Evolutionary conservation across 2,888 invertebrate species (phyloP).

Genomic region (Deilephila elpenor): DNA sequence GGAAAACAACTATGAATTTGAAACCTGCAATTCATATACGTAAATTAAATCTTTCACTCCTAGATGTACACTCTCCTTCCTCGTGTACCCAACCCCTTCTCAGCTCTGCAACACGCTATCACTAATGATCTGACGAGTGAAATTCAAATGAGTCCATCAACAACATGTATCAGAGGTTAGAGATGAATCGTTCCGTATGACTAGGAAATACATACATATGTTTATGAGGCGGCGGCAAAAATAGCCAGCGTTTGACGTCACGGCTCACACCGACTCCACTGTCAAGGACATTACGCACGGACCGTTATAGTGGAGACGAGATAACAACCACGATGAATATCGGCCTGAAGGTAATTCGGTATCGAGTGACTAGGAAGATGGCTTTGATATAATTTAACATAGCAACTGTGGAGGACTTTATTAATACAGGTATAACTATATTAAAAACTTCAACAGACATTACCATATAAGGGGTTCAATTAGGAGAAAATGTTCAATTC

Average conservation of each 20-base stretch:
- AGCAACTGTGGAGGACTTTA: no score
- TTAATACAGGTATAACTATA: no score
- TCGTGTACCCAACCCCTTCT: no score
- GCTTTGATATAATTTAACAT: no score
- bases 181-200: conserved; percentile 33
- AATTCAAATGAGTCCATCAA: neutral
- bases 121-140: neutral
- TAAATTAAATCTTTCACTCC: no score
- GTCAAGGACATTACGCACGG: conserved; percentile 42
- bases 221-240: conserved; percentile 49
- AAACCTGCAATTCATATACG: no score
- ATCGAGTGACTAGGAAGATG: neutral
- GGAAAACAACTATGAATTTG: no score
- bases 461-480: no score
- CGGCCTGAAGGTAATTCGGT: neutral
- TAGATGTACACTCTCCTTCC: no score
- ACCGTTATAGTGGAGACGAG: conserved; percentile 29
- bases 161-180: conserved; percentile 11
- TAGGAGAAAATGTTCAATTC: no score
- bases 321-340: conserved; percentile 5
- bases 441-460: no score
- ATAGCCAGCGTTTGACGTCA: conserved; percentile 46
- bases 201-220: conserved; percentile 53
- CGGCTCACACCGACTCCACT: conserved; percentile 35
- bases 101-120: no score